A percentile compares a stretch with the other conserved stretches of the same genome.
phyloP scores from a whole-genome alignment of 2,113 vertebrate genomes.

The Podocnemis expansa region DNA sequence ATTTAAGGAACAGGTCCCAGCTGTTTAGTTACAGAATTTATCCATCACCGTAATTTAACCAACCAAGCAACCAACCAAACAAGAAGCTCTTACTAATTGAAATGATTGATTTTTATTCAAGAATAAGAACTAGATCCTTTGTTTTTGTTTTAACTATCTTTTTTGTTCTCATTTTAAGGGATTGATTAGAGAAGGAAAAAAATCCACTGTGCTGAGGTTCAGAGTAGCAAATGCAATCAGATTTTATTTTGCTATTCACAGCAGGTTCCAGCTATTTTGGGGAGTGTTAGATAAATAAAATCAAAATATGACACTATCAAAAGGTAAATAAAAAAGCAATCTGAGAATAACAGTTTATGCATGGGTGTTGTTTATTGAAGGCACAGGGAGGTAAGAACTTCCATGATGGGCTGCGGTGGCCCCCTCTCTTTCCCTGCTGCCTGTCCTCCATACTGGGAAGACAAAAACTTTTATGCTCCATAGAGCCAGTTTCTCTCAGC shows the following conservation, averaged over 20 bases:
- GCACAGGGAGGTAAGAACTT: too few species aligned
- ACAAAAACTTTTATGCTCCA: too few species aligned
- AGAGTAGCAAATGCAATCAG: background rate
- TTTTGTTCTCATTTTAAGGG: slow-evolving; percentile 24
- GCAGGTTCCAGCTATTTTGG: background rate
- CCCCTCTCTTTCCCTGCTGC: too few species aligned
- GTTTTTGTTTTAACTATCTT: slow-evolving; percentile 2
- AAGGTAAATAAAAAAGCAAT: background rate
- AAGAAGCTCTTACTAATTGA: slow-evolving; percentile 2
- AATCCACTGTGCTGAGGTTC: background rate
- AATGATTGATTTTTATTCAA: slow-evolving; percentile 12
- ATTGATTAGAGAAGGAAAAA: background rate
- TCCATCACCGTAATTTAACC: slow-evolving; percentile 42
- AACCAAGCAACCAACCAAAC: slow-evolving; percentile 32
- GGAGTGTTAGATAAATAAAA: background rate
- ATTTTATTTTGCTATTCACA: background rate
- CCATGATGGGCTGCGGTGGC: too few species aligned
- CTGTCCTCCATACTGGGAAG: too few species aligned
- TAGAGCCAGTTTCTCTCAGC: too few species aligned
- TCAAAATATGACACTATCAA: background rate
- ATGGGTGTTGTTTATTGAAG: too few species aligned
- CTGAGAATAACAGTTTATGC: background rate
- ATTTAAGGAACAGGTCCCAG: too few species aligned
- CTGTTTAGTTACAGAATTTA: slow-evolving; percentile 18
- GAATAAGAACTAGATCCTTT: background rate